These are phyloP conservation scores for Dione vanillae DNA, from an alignment of 2,888 invertebrate species.

Conservation along the genomic window DNA sequence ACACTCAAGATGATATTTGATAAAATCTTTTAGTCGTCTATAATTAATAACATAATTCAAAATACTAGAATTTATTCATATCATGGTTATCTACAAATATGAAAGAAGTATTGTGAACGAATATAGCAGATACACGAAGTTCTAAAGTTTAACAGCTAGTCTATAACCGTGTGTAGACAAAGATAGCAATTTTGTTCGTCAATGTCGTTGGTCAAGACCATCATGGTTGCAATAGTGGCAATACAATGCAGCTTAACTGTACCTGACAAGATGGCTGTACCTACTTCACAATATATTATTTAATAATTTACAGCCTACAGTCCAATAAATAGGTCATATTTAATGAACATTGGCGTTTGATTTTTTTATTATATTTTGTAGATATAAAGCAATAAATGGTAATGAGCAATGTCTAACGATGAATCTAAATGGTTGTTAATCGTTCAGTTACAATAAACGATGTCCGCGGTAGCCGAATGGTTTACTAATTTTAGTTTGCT, in stretches of 20 bases:
- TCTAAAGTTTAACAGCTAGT: slow-evolving; percentile 5
- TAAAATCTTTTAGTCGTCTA: neutral
- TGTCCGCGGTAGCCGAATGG: slow-evolving; percentile 69
- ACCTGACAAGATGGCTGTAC: slow-evolving; percentile 68
- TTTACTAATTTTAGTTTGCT: slow-evolving; percentile 74
- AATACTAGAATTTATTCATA: neutral
- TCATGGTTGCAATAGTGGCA: slow-evolving; percentile 71
- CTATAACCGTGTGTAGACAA: slow-evolving; percentile 19
- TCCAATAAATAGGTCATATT: slow-evolving; percentile 51
- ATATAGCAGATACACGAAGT: neutral
- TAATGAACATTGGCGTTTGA: slow-evolving; percentile 31
- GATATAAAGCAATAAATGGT: slow-evolving; percentile 55
- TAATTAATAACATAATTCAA: neutral
- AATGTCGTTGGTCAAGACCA: slow-evolving; percentile 54
- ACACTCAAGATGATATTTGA: neutral
- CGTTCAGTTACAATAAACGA: slow-evolving; percentile 63
- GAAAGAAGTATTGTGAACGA: neutral
- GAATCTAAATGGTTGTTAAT: slow-evolving; percentile 74
- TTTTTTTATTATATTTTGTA: slow-evolving; percentile 37
- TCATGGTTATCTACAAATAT: neutral
- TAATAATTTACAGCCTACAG: slow-evolving; percentile 61
- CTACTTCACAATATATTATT: slow-evolving; percentile 54
- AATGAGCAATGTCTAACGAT: slow-evolving; percentile 64
- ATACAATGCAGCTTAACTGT: slow-evolving; percentile 74
- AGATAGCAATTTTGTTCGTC: slow-evolving; percentile 27